Conservation (phyloP, 2,797 vertebrate genomes). For the Pangasius macronema region DNA sequence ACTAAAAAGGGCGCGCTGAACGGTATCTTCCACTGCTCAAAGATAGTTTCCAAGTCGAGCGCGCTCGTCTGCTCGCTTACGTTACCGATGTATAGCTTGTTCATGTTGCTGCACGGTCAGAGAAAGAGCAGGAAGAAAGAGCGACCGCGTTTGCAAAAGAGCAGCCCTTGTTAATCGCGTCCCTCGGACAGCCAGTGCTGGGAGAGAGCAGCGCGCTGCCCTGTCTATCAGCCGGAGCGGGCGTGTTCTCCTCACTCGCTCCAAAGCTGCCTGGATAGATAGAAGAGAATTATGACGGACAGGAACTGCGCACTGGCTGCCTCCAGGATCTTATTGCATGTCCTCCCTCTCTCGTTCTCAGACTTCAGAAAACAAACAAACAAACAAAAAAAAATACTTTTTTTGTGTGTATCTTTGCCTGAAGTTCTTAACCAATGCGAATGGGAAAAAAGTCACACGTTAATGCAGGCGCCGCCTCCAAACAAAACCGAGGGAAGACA, state of each 20-base stretch:
- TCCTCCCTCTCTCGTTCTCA: constrained; percentile 65
- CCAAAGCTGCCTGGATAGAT: constrained; percentile 40
- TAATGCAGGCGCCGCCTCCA: constrained; percentile 86
- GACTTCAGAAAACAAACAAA: constrained; percentile 59
- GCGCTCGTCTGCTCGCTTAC: constrained; percentile 93
- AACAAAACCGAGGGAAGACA: constrained; percentile 74
- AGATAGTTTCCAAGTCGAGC: constrained; percentile 94
- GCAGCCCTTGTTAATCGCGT: constrained; percentile 68
- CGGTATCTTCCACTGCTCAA: constrained; percentile 96
- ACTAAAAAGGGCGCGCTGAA: constrained; percentile 92
- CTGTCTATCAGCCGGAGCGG: constrained; percentile 72
- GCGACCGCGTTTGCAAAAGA: constrained; percentile 48
- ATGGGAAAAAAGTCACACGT: constrained; percentile 86
- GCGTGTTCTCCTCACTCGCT: constrained; percentile 69
- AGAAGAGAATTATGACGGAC: constrained; percentile 65
- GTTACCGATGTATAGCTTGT: constrained; percentile 99
- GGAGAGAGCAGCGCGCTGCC: constrained; percentile 71
- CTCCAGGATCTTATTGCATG: constrained; percentile 42
- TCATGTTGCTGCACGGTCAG: constrained; percentile 77
- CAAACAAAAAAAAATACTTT: constrained; percentile 61
- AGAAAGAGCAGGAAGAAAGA: constrained; percentile 50
- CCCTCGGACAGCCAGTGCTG: constrained; percentile 70
- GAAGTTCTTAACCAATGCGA: constrained; percentile 72
- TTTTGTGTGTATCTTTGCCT: constrained; percentile 66
- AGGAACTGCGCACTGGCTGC: constrained; percentile 72